Evolutionary conservation across 2,113 vertebrate species (phyloP), one percentile per base, ranked within the genome.

Genomic region (Lipophrys pholis): DNA sequence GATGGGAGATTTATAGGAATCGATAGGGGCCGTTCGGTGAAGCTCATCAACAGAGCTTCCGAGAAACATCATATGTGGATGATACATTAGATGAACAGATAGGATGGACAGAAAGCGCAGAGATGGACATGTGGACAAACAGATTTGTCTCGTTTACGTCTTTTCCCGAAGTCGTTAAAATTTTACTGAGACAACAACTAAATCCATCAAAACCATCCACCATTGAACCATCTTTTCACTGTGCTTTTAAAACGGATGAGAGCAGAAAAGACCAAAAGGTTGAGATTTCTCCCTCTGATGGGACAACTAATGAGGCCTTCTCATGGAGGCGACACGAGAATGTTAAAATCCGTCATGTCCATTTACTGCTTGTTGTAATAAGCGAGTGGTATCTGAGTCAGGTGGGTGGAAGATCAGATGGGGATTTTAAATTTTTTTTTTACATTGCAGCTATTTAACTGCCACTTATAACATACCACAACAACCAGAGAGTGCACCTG

Each of bases 31-130:
- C 67, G 76, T 75, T 90, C 78, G 64, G 78, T 76, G 76, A 83
- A 86, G 79, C 66, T 88, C 72, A 85, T 86, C 83, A 83, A 58
- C 39, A 49, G 56, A 45, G 70, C 80, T 90, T 92, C 87, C 86
- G 73, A 85, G 87, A 90, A 91, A 76, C 76, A 60, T 61, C 16
- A 45, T 15, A 69, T 54, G 55, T 38, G 52, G 51, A 66, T 62
- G 68, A 69, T 76, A 65, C 82, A 82, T 83, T 82, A 76, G 64
- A 75, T 42, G 39, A 49, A 69, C 52, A 48, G 56, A 46, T 62
- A 49, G 45, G 74, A 62, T 14, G 41, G 42, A 64, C 40, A 52
- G 9, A 76, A 30, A 59, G 7, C 58, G 42, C 51, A 14, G n/a
- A 57, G 16, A 49, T 7, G 54, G 8, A 75, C 39, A 21, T 38